These are phyloP conservation scores for Mus caroli DNA, from an alignment of 2,797 vertebrate species.

Conservation along the genomic window DNA sequence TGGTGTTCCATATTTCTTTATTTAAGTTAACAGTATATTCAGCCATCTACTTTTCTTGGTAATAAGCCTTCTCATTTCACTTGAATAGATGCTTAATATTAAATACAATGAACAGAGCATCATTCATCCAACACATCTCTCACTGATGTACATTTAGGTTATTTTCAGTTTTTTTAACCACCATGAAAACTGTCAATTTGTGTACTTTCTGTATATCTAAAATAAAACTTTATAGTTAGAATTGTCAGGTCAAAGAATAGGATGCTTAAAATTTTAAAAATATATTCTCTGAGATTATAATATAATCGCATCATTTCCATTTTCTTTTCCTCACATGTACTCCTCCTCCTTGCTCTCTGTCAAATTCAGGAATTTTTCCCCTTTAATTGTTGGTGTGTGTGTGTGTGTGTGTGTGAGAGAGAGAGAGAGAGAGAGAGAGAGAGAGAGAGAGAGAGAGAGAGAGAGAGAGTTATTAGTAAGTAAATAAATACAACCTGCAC, in stretches of 20 bases:
- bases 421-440: neutral
- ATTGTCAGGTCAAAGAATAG: neutral
- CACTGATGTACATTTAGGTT: neutral
- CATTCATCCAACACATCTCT: constrained; percentile 42
- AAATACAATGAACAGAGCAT: constrained; percentile 5
- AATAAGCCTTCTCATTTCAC: neutral
- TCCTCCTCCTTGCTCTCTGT: neutral
- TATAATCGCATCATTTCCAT: neutral
- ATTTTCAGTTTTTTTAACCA: neutral
- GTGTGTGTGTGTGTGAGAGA: too few species aligned
- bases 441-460: neutral
- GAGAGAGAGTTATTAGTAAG: neutral
- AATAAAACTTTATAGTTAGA: constrained; percentile 47
- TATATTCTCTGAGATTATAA: neutral
- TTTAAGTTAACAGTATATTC: constrained; percentile 50
- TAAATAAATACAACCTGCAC: neutral
- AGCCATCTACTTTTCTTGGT: neutral
- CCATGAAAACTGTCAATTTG: neutral
- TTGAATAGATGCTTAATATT: constrained; percentile 3
- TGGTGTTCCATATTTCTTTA: neutral
- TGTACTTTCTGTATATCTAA: neutral
- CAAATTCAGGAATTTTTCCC: neutral
- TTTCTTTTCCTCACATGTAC: neutral
- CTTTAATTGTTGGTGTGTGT: neutral
- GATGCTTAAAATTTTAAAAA: constrained; percentile 20